Base-by-base conservation (phyloP, 2,113 vertebrate genomes). In the Caranx melampygus region DNA sequence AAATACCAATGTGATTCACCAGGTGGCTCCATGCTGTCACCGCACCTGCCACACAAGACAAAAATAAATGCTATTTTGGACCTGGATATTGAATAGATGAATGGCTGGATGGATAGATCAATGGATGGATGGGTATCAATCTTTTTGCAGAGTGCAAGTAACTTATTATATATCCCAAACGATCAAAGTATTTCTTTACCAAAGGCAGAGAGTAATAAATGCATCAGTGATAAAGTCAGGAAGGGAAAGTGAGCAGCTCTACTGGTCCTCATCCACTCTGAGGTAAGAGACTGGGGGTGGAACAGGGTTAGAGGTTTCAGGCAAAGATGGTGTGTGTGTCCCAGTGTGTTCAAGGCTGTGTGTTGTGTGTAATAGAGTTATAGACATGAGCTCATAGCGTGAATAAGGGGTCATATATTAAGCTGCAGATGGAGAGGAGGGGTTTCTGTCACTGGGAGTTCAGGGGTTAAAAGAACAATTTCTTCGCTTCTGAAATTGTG, bases 401-500 rank as follows among this genome's bases (percentile, higher is more conserved):
- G 51, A 72, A 70, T 75, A 71, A 81, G 61, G 37, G 70, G 81
- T 57, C 75, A 57, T 52, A 75, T 67, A 84, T 83, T 86, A 72
- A 70, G 55, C 37, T 73, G 55, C 33, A 83, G 61, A 69, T 35
- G 58, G 45, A 34, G 79, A 68, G 60, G 80, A 80, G 59, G 62
- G 15, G 45, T 63, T 65, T 74, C 66, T 75, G 81, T 51, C 63
- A 51, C 4, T 57, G 37, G 45, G 26, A 44, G 67, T 75, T 71
- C 55, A 75, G 35, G 60, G 86, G 78, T 81, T 73, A 71, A 89
- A 82, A 66, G 75, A 66, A 81, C 55, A 78, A 69, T 63, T 42
- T 62, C 31, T 69, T 40, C 18, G 62, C 72, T 72, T 76, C 82
- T 88, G 77, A 81, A 85, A 70, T 66, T 40, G 26, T 57, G 60